Conservation (phyloP, 2,113 vertebrate genomes). For the Alces alces region DNA sequence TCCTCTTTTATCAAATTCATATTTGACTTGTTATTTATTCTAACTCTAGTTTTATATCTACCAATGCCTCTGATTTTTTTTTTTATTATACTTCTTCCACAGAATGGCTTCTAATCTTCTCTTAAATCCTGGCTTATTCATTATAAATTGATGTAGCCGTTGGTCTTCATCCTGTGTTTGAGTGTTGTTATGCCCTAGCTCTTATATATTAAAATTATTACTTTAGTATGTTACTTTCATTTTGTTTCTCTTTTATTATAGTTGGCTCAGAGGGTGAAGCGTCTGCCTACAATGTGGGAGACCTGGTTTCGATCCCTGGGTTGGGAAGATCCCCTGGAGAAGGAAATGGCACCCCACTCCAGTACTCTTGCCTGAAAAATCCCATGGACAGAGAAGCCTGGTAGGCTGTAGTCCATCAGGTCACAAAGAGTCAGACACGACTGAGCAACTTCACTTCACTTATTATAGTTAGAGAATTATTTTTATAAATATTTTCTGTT, state of each 20-base stretch:
- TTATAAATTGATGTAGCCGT: neutral
- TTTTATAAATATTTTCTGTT: neutral
- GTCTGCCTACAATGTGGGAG: neutral
- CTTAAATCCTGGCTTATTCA: neutral
- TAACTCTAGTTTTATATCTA: neutral
- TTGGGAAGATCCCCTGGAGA: neutral
- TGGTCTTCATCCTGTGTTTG: neutral
- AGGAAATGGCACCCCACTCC: neutral
- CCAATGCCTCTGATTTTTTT: neutral
- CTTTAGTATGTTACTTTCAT: neutral
- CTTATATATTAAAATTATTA: neutral
- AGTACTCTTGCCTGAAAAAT: neutral
- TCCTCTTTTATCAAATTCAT: neutral
- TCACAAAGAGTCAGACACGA: accelerated
- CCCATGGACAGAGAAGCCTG: neutral
- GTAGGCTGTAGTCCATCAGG: neutral
- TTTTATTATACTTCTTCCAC: neutral
- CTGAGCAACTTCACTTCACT: neutral
- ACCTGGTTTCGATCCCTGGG: neutral
- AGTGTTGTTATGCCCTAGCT: neutral
- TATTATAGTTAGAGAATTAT: neutral
- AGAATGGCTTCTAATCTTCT: neutral
- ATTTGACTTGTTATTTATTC: neutral
- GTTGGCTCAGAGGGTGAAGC: neutral
- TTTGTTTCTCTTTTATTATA: neutral